These are phyloP conservation scores for Leuctra nigra DNA, from an alignment of 2,888 invertebrate genomes.

Conservation along the genomic window DNA sequence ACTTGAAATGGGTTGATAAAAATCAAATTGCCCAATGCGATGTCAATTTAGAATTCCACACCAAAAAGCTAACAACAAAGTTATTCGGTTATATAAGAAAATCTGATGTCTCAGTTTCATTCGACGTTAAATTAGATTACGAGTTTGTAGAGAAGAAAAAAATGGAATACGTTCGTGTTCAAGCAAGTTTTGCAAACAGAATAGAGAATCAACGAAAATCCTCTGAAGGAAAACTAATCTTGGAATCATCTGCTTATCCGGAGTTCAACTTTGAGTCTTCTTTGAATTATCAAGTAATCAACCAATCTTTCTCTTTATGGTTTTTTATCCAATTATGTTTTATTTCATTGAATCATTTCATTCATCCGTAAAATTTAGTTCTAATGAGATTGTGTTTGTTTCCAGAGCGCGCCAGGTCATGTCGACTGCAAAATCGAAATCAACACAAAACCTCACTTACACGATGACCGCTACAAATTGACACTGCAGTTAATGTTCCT, in stretches of 20 bases:
- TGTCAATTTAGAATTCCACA: constrained; percentile 67
- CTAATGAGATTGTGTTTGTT: too few species aligned
- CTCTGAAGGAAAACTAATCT: constrained; percentile 56
- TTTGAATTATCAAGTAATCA: constrained; percentile 55
- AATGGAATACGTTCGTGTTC: constrained; percentile 46
- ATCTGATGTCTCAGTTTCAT: constrained; percentile 46
- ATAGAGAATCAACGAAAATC: constrained; percentile 51
- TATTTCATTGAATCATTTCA: background rate
- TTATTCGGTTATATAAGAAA: constrained; percentile 65
- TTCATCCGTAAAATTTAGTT: too few species aligned
- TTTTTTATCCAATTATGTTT: background rate
- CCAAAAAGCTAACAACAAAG: constrained; percentile 65
- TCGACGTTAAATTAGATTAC: constrained; percentile 59
- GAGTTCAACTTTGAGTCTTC: constrained; percentile 61
- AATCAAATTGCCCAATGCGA: constrained; percentile 70
- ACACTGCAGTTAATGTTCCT: constrained; percentile 52
- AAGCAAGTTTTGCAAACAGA: constrained; percentile 44
- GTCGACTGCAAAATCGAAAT: constrained; percentile 64
- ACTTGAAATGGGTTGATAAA: constrained; percentile 54
- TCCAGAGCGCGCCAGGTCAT: constrained; percentile 62
- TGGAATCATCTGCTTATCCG: constrained; percentile 71
- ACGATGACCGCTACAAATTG: constrained; percentile 53
- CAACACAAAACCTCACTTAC: constrained; percentile 55
- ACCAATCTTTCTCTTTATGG: background rate
- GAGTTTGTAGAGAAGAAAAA: constrained; percentile 52